A percentile compares a stretch with the other conserved stretches of the same genome.
phyloP scores from a whole-genome alignment of 2,888 invertebrate species.

The Eucriotettix oculatus region DNA sequence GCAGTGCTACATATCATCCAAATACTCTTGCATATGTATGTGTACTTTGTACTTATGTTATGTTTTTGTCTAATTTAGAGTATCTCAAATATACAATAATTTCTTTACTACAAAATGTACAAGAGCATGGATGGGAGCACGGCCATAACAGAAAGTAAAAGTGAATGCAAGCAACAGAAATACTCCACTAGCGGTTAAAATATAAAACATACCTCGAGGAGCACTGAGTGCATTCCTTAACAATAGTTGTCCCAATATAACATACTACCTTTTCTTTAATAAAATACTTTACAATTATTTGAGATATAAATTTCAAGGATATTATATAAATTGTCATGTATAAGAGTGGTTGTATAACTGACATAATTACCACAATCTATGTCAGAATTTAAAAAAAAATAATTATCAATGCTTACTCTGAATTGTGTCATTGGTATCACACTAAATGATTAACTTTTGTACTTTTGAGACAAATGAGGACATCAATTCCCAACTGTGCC shows the following conservation, averaged over 20 bases:
- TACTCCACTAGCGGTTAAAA: conserved; percentile 4
- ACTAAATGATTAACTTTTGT: too few species aligned
- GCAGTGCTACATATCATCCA: conserved; percentile 1
- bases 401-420: too few species aligned
- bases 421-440: too few species aligned
- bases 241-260: background rate
- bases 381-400: too few species aligned
- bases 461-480: too few species aligned
- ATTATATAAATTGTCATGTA: too few species aligned
- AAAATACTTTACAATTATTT: too few species aligned
- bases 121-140: conserved; percentile 5
- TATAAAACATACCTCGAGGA: background rate
- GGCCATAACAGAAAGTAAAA: background rate
- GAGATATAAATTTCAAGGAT: too few species aligned
- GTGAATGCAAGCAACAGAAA: conserved; percentile 9
- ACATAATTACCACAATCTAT: too few species aligned
- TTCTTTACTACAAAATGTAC: background rate
- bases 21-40: conserved; percentile 2
- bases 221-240: conserved; percentile 6
- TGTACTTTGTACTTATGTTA: background rate
- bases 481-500: too few species aligned
- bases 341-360: too few species aligned
- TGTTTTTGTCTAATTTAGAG: background rate
- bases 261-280: too few species aligned
- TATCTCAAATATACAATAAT: background rate